These are phyloP conservation scores for Chaetops frenatus DNA, from an alignment of 2,113 vertebrate genomes.

Conservation along the genomic window DNA sequence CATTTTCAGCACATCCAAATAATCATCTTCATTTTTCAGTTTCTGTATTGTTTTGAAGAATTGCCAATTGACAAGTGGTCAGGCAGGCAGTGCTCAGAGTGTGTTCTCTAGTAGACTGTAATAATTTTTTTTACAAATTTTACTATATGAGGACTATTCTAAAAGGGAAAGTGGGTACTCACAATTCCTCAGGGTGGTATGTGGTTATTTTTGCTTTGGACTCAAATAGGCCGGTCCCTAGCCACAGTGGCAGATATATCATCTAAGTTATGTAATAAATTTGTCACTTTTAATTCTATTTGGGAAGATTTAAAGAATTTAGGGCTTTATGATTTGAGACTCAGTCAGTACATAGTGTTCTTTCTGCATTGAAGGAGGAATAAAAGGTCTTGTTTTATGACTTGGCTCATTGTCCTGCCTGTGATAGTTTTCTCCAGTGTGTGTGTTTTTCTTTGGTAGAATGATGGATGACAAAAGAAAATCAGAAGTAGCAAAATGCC, in stretches of 20 bases:
- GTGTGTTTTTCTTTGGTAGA: background rate
- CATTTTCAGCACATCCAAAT: background rate
- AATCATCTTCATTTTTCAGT: background rate
- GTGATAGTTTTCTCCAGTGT: background rate
- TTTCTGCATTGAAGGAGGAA: conserved; percentile 4
- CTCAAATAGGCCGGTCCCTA: background rate
- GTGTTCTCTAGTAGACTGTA: background rate
- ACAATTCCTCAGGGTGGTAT: background rate
- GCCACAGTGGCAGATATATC: background rate
- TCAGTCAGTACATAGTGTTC: background rate
- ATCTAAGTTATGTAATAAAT: background rate
- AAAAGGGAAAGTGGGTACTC: background rate
- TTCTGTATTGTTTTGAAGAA: background rate
- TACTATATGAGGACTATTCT: background rate
- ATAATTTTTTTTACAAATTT: background rate
- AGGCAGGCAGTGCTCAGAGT: background rate
- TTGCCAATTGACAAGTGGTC: background rate
- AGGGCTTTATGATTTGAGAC: conserved; percentile 2
- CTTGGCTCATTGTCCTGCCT: background rate
- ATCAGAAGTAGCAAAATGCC: background rate
- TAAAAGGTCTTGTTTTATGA: conserved; percentile 14
- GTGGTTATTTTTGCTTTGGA: conserved; percentile 16
- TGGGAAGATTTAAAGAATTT: conserved; percentile 28
- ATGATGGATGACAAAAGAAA: background rate
- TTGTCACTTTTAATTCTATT: conserved; percentile 34